Conservation (phyloP, 1,140 invertebrate species). For the Rhynchophorus ferrugineus region DNA sequence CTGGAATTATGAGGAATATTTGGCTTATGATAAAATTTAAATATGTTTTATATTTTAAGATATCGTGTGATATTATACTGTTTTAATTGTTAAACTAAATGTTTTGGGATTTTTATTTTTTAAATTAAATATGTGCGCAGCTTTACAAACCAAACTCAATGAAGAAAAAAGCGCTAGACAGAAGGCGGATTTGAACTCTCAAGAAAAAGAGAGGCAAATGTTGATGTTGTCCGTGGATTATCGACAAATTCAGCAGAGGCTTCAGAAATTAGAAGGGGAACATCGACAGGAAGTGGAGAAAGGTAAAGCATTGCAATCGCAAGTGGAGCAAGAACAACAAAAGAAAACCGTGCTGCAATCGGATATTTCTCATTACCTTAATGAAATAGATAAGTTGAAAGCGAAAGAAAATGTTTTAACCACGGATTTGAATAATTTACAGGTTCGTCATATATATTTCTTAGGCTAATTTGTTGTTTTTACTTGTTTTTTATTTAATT, state of each 20-base stretch:
- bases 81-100: too few species aligned
- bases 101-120: too few species aligned
- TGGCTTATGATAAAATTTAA: too few species aligned
- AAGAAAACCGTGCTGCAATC: constrained; percentile 65
- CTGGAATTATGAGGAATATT: too few species aligned
- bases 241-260: constrained; percentile 79
- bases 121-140: too few species aligned
- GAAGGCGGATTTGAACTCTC: constrained; percentile 70
- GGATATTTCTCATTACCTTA: constrained; percentile 62
- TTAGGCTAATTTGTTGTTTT: too few species aligned
- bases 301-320: constrained; percentile 69
- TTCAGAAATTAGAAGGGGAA: constrained; percentile 86
- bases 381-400: constrained; percentile 64
- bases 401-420: constrained; percentile 68
- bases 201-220: constrained; percentile 89
- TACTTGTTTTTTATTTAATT: neutral
- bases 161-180: constrained; percentile 81
- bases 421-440: constrained; percentile 61
- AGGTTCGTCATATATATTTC: constrained; percentile 33
- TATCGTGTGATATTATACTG: too few species aligned
- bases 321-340: constrained; percentile 83
- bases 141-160: constrained; percentile 81
- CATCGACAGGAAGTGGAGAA: constrained; percentile 83
- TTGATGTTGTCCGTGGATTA: constrained; percentile 92
- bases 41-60: too few species aligned